These are phyloP conservation scores for Diphyllodes magnificus DNA, from an alignment of 2,113 vertebrate genomes.

Conservation along the genomic window DNA sequence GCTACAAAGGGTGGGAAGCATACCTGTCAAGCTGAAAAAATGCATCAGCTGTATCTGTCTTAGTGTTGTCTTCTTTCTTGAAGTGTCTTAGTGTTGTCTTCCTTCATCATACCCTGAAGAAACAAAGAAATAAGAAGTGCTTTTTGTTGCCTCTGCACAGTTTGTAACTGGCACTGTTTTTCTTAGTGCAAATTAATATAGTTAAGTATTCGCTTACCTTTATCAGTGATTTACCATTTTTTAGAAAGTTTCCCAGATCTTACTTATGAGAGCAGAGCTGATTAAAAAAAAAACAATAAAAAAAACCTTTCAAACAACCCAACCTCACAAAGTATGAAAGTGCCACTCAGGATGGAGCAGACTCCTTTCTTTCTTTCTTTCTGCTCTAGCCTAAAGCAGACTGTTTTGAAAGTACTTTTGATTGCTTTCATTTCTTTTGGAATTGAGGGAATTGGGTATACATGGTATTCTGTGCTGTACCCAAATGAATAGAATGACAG, in stretches of 20 bases:
- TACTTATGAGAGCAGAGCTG: background rate
- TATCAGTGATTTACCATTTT: background rate
- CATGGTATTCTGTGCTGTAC: background rate
- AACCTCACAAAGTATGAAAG: background rate
- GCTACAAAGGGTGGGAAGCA: background rate
- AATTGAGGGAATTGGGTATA: background rate
- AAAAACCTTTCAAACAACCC: background rate
- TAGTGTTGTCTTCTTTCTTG: background rate
- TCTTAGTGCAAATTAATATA: background rate
- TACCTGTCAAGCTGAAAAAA: background rate
- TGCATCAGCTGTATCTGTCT: background rate
- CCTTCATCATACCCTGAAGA: fast-evolving
- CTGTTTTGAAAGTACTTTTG: background rate
- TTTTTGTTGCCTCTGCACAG: background rate
- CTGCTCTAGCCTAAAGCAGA: background rate
- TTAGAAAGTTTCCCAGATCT: background rate
- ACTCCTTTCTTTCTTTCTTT: background rate
- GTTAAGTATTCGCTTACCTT: background rate
- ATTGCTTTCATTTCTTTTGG: background rate
- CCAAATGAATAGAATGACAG: background rate
- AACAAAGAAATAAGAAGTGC: background rate
- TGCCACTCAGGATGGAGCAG: background rate
- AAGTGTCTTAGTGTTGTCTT: background rate
- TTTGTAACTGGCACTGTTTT: background rate
- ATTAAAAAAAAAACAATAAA: background rate